Percentiles rank a stretch among this genome's conserved stretches.
phyloP scores from a whole-genome alignment of 2,888 invertebrate species.

The Salticus scenicus region DNA sequence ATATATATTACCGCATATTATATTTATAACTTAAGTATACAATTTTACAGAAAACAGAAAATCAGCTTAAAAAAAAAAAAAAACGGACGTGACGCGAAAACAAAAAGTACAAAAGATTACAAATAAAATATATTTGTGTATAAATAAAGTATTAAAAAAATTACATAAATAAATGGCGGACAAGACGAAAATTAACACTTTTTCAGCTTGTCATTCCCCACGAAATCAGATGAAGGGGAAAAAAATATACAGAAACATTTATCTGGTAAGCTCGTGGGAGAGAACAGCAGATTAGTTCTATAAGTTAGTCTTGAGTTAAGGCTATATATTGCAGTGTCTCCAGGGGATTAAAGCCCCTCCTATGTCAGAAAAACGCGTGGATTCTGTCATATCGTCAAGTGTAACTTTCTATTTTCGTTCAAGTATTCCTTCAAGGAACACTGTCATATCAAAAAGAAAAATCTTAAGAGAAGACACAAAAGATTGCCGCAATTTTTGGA shows the following conservation, averaged over 20 bases:
- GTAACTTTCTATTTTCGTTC: not conserved
- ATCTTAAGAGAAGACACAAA: not conserved
- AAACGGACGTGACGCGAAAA: too few relatives aligned
- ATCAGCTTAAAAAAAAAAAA: too few relatives aligned
- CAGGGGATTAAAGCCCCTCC: not conserved
- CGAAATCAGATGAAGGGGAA: too few relatives aligned
- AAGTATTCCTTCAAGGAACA: not conserved
- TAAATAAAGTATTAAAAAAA: too few relatives aligned
- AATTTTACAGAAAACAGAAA: too few relatives aligned
- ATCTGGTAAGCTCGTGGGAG: not conserved
- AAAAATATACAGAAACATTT: not conserved
- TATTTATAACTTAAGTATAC: too few relatives aligned
- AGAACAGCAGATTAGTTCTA: not conserved
- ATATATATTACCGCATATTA: too few relatives aligned
- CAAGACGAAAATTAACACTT: not conserved
- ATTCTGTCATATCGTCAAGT: not conserved
- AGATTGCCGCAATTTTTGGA: not conserved
- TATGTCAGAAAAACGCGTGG: not conserved
- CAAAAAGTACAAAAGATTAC: too few relatives aligned
- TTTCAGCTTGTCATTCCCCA: not conserved
- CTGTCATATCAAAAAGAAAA: not conserved
- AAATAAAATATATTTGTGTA: too few relatives aligned
- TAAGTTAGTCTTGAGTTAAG: not conserved
- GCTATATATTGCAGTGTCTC: not conserved
- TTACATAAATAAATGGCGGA: not conserved